Percentiles rank a stretch among this genome's conserved stretches.
Evolutionary conservation across 2,888 invertebrate genomes (phyloP).

Genomic region (Ischnura elegans): DNA sequence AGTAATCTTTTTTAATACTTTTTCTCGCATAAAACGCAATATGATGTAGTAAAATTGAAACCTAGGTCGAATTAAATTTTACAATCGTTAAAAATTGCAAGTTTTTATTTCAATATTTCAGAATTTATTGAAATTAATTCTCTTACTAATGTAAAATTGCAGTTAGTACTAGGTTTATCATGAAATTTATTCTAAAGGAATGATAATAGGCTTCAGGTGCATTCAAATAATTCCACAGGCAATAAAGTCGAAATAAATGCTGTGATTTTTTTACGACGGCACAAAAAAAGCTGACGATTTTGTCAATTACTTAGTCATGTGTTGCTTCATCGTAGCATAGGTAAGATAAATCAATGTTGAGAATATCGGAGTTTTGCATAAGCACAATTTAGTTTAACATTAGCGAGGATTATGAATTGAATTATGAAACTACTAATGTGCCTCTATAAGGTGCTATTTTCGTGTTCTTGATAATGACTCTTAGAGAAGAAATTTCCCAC

Average conservation of each 20-base stretch:
- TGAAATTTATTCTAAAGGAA: neutral
- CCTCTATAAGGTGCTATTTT: constrained; percentile 46
- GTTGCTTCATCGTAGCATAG: neutral
- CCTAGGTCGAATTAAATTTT: no score
- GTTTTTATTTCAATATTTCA: no score
- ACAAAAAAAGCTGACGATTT: neutral
- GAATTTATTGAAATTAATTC: no score
- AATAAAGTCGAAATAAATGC: neutral
- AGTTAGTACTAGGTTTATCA: neutral
- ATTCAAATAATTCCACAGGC: constrained; percentile 9
- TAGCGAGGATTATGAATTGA: neutral
- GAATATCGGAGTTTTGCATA: neutral
- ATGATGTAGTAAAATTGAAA: no score
- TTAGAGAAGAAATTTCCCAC: neutral
- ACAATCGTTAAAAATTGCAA: no score
- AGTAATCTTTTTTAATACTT: neutral
- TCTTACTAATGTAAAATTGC: no score
- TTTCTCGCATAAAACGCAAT: neutral
- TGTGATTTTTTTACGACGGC: neutral
- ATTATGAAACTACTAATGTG: constrained; percentile 14
- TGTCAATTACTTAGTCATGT: constrained; percentile 21
- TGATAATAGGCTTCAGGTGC: neutral
- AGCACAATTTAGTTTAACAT: neutral
- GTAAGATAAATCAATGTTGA: neutral
- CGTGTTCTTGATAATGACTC: neutral